These are phyloP conservation scores for Mus pahari DNA, from an alignment of 2,113 vertebrate species.

Conservation along the genomic window DNA sequence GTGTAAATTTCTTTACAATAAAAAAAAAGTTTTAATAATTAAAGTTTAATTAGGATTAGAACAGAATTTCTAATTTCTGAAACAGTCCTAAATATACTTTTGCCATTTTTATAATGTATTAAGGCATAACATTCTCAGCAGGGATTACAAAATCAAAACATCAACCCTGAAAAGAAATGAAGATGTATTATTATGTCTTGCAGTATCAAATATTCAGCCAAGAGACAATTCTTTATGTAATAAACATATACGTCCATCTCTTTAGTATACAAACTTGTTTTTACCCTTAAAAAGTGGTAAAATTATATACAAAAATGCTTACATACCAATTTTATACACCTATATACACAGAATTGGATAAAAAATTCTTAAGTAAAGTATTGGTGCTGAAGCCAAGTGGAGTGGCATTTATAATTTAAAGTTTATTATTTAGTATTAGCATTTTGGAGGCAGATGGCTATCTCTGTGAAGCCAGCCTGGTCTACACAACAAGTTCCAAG, in stretches of 20 bases:
- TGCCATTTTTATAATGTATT: not conserved
- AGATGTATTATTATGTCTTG: not conserved
- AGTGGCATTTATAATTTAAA: not conserved
- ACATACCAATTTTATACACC: not conserved
- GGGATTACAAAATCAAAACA: not conserved
- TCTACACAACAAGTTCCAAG: not conserved
- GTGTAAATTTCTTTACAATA: not conserved
- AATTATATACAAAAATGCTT: not conserved
- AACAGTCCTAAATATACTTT: not conserved
- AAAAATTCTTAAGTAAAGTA: not conserved
- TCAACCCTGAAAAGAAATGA: not conserved
- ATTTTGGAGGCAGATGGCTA: too few species aligned
- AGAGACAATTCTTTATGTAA: not conserved
- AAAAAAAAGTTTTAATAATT: not conserved
- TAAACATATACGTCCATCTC: not conserved
- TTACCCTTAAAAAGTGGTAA: not conserved
- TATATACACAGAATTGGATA: not conserved
- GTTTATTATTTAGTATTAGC: not conserved
- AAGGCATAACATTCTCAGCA: not conserved
- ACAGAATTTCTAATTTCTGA: not conserved
- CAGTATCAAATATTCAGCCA: not conserved
- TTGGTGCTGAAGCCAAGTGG: not conserved
- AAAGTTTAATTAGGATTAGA: not conserved
- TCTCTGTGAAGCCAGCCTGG: not conserved
- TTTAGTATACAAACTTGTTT: not conserved